phyloP scores from a whole-genome alignment of 1,140 invertebrate genomes.

The Heliconius hermathena region DNA sequence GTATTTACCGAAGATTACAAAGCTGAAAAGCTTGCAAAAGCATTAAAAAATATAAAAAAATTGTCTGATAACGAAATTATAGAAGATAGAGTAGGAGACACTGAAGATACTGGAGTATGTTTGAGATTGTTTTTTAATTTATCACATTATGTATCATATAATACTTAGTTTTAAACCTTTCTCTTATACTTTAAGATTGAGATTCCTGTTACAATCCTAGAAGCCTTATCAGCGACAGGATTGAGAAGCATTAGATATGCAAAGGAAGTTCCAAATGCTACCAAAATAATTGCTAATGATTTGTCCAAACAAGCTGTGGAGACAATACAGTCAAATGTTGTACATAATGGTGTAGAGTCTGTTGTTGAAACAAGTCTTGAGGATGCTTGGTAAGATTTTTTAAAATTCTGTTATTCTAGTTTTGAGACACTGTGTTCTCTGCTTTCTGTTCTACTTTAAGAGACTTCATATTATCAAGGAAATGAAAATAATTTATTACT shows the following conservation, averaged over 20 bases:
- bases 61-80: conserved; percentile 38
- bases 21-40: conserved; percentile 45
- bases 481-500: too few relatives aligned
- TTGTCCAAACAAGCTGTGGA: conserved; percentile 93
- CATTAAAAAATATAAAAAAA: conserved; percentile 43
- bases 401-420: background rate
- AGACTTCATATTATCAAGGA: too few relatives aligned
- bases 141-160: background rate
- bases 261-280: conserved; percentile 93
- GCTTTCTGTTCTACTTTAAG: too few relatives aligned
- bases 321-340: conserved; percentile 92
- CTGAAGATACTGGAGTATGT: conserved; percentile 32
- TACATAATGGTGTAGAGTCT: conserved; percentile 89
- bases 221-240: conserved; percentile 97
- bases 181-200: conserved; percentile 53
- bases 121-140: background rate
- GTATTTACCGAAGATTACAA: conserved; percentile 82
- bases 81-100: conserved; percentile 37
- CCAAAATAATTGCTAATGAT: conserved; percentile 96
- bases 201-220: conserved; percentile 89
- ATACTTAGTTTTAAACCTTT: background rate
- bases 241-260: conserved; percentile 98
- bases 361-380: conserved; percentile 88
- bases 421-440: too few relatives aligned
- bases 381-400: conserved; percentile 89